Conservation (phyloP, 2,113 vertebrate genomes). For the Oostethus manadensis region DNA sequence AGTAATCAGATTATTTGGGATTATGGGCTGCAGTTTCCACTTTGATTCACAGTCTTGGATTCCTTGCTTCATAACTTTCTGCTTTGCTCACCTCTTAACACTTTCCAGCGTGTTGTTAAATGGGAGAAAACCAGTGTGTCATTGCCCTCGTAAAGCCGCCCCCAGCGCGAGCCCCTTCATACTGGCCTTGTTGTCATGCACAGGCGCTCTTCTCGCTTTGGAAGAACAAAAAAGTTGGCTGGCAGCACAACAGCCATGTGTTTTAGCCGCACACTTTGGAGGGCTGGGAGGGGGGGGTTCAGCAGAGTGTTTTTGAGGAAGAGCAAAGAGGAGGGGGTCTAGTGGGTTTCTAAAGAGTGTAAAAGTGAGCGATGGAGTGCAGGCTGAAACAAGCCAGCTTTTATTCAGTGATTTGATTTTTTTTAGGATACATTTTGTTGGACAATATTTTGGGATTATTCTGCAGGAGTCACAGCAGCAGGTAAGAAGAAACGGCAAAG, state of each 20-base stretch:
- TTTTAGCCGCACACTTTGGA: constrained; percentile 67
- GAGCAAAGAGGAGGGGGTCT: constrained; percentile 14
- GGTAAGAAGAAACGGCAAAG: constrained; percentile 36
- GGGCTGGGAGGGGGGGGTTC: constrained; percentile 45
- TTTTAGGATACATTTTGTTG: constrained; percentile 14
- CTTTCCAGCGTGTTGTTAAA: background rate
- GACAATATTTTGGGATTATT: constrained; percentile 8
- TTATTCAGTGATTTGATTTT: constrained; percentile 22
- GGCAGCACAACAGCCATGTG: constrained; percentile 67
- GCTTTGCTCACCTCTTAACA: background rate
- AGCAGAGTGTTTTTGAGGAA: constrained; percentile 39
- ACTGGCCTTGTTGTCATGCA: constrained; percentile 74
- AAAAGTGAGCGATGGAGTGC: constrained; percentile 35
- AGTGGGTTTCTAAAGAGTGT: constrained; percentile 5
- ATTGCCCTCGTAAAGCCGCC: constrained; percentile 53
- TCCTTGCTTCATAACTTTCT: background rate
- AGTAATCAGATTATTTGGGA: too few relatives aligned
- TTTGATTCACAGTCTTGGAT: background rate
- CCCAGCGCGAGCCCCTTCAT: constrained; percentile 66
- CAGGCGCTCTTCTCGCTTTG: constrained; percentile 60
- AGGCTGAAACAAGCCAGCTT: constrained; percentile 27
- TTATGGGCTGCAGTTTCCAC: background rate
- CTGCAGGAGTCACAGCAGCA: constrained; percentile 9
- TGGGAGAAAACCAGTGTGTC: constrained; percentile 21
- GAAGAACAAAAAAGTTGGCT: constrained; percentile 53